Evolutionary conservation across 2,888 invertebrate genomes (phyloP), one percentile per base, ranked within the genome.

Genomic region (Cremastinae sp.): DNA sequence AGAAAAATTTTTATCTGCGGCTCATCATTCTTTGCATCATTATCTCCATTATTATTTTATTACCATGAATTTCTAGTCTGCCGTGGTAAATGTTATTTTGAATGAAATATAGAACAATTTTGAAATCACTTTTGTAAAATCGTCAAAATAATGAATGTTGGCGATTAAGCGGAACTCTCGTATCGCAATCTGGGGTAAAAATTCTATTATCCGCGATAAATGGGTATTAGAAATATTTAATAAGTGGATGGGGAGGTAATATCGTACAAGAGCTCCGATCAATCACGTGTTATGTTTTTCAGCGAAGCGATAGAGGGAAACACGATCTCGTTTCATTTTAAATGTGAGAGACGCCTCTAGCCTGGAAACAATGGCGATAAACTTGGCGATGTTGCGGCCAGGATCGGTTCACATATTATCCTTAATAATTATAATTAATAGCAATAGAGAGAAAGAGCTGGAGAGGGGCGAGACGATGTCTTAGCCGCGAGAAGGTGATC

Each of bases 351-450:
- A 45, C 59, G 51, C 58, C 39, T 51, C 51, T 20, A 53, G 37
- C 58, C 61, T 62, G 20, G 37, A 70, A 72, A 76, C 73, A 76
- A 73, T 73, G 59, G 68, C 58, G 51, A 76, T 76, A 69, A 69
- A 73, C 68, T 45, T 47, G 37, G 16, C 39, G 51, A 28, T 64
- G 39, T 53, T 43, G 55, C 62, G 49, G 35, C 55, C 68, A 68
- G 53, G 43, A 61, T 47, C 64, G 47, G 47, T 39, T 64, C 58
- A 7, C 49, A 58, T 73, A 69, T 76, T 76, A 73, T 73, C 51
- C 64, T 45, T 64, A 76, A 76, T 76, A 73, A 76, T 73, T 64
- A 64, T 68, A 73, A 76, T 76, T 76, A 76, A 72, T 72, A 56
- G 72, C 72, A 68, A 71, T 71, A 49, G 56, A 49, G 68, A 68